Percentiles rank a stretch among this genome's conserved stretches.
These are phyloP conservation scores for Cyprinodon tularosa DNA, from an alignment of 2,113 vertebrate genomes.

Conservation along the genomic window DNA sequence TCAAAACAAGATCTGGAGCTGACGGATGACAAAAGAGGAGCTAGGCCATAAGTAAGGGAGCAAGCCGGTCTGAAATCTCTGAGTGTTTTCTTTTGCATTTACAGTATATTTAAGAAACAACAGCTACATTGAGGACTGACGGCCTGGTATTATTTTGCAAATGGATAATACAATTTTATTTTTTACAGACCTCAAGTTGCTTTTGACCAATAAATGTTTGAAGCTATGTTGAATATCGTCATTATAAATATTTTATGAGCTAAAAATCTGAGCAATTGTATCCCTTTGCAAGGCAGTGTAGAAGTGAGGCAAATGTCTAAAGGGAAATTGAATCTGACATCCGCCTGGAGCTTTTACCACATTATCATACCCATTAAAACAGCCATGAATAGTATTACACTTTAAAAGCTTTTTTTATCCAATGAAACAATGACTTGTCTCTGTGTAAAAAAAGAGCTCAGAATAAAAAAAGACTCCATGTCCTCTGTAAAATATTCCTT, in stretches of 20 bases:
- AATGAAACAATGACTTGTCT: slow-evolving; percentile 33
- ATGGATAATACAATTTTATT: slow-evolving; percentile 20
- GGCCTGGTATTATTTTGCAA: slow-evolving; percentile 32
- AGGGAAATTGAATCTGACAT: slow-evolving; percentile 66
- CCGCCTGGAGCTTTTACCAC: slow-evolving; percentile 50
- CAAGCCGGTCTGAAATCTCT: neutral
- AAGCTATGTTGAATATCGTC: slow-evolving; percentile 34
- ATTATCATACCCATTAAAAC: slow-evolving; percentile 67
- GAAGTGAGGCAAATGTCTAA: slow-evolving; percentile 28
- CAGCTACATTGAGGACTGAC: slow-evolving; percentile 40
- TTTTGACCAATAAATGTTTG: slow-evolving; percentile 16
- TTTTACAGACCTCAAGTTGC: slow-evolving; percentile 19
- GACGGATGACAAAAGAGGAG: slow-evolving; percentile 38
- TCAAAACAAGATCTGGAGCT: slow-evolving; percentile 48
- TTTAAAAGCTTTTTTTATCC: slow-evolving; percentile 63
- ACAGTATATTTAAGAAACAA: slow-evolving; percentile 31
- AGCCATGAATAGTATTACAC: slow-evolving; percentile 48
- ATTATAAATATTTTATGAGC: slow-evolving; percentile 48
- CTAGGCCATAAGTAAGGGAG: slow-evolving; percentile 6
- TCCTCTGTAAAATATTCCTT: slow-evolving; percentile 20
- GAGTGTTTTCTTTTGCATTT: slow-evolving; percentile 20
- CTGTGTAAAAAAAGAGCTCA: slow-evolving; percentile 38
- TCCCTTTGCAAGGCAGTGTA: slow-evolving; percentile 23
- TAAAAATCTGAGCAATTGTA: slow-evolving; percentile 16
- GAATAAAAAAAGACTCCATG: slow-evolving; percentile 36